Conservation (phyloP, 2,113 vertebrate genomes). For the Grammomys dolichurus region DNA sequence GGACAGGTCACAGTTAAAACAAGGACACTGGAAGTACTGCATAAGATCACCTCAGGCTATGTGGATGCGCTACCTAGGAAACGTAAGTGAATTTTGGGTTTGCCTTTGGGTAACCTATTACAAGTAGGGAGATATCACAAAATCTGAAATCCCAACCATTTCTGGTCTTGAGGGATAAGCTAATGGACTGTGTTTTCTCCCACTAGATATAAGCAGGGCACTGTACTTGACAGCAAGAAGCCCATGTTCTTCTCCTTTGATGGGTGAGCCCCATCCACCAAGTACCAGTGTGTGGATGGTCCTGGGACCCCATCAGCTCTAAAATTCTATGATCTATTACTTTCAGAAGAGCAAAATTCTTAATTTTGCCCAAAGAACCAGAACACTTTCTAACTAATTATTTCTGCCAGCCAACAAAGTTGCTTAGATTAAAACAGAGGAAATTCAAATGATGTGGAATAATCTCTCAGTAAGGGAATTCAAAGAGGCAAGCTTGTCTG, state of each 20-base stretch:
- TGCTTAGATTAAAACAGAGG: conserved; percentile 62
- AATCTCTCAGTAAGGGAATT: conserved; percentile 61
- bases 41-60: background rate
- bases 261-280: background rate
- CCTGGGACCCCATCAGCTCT: background rate
- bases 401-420: conserved; percentile 66
- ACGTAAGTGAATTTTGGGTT: background rate
- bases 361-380: conserved; percentile 69
- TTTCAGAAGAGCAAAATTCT: conserved; percentile 57
- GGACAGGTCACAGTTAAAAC: background rate
- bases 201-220: background rate
- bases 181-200: background rate
- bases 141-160: background rate
- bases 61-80: background rate
- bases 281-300: background rate
- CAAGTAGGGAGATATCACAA: background rate
- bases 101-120: background rate
- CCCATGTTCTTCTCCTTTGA: background rate
- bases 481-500: conserved; percentile 5
- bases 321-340: conserved; percentile 61
- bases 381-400: conserved; percentile 76
- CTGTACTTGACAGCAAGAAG: background rate
- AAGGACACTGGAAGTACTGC: background rate
- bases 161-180: background rate
- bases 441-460: conserved; percentile 60